Evolutionary conservation across 2,113 vertebrate species (phyloP), one percentile per base, ranked within the genome.

Genomic region (Rhinopomastus cyanomelas): DNA sequence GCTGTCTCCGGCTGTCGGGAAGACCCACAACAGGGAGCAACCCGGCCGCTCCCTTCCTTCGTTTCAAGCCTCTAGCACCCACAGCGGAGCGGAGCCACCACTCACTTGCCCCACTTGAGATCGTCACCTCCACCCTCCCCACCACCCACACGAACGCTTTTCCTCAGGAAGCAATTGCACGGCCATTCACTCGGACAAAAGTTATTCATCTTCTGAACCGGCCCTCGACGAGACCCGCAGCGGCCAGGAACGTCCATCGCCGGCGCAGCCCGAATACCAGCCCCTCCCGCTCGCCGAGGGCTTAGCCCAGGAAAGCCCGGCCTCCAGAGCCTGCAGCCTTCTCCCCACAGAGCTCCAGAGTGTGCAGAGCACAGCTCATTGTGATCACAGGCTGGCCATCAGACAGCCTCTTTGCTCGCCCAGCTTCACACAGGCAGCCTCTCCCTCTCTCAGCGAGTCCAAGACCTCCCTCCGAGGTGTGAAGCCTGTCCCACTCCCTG

Each of bases 141-240:
- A 88, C 29, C 65, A 90, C 89, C 78, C 62, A 90, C 84, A 78
- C 53, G 36, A 67, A 60, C 74, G 73, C 59, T 86, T 88, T 86
- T 91, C 88, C 84, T 62, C 74, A 69, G 93, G 92, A 95, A 91
- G 55, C 51, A 93, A 90, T 86, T 91, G 93, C 48, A 56, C 25
- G 66, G 81, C 67, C 77, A 85, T 91, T 94, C 42, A 6, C 74
- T 91, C 81, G 12, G 81, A 91, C 77, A 78, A 75, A 89, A 91
- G 73, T 81, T 91, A 92, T 87, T 86, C 53, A 86, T 81, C 53
- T 3, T 72, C 82, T 90, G 77, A 91, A 91, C 59, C 76, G 55
- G 22, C 71, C 86, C 79, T 78, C 92, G 72, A 89, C 32, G 39
- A 64, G 85, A 39, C 57, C 69, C 53, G 49, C 81, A 76, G 61